These are phyloP conservation scores for Cheirogaleus major DNA, from an alignment of 2,797 vertebrate species.

Conservation along the genomic window DNA sequence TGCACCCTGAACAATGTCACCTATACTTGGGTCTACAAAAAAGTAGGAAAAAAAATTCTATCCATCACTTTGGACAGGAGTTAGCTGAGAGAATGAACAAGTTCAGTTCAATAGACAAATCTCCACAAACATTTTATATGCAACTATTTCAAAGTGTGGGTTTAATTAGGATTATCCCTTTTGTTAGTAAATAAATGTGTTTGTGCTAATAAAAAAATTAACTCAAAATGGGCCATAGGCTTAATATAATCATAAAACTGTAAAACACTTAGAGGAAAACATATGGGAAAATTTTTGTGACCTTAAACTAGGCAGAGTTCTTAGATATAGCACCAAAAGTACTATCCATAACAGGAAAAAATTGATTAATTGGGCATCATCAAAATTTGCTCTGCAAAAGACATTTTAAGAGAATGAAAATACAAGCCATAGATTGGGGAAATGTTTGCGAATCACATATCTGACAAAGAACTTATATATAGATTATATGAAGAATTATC, in stretches of 20 bases:
- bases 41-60: not conserved
- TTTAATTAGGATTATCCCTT: conserved; percentile 84
- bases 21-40: not conserved
- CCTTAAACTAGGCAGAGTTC: not conserved
- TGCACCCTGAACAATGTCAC: not conserved
- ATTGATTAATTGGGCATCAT: not conserved
- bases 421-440: not conserved
- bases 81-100: not conserved
- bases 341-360: conserved; percentile 5
- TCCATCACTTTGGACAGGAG: not conserved
- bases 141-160: conserved; percentile 86
- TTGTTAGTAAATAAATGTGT: conserved; percentile 90
- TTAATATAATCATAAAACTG: not conserved
- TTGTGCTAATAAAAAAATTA: conserved; percentile 14
- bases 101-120: not conserved
- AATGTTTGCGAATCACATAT: not conserved
- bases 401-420: not conserved
- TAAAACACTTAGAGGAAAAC: not conserved
- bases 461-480: not conserved
- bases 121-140: conserved; percentile 74
- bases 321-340: not conserved
- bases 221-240: not conserved
- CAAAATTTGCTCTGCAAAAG: conserved; percentile 40
- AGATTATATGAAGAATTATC: conserved; percentile 39
- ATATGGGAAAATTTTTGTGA: not conserved